Conservation (phyloP, 2,888 invertebrate genomes). For the Perizoma flavofasciatum region DNA sequence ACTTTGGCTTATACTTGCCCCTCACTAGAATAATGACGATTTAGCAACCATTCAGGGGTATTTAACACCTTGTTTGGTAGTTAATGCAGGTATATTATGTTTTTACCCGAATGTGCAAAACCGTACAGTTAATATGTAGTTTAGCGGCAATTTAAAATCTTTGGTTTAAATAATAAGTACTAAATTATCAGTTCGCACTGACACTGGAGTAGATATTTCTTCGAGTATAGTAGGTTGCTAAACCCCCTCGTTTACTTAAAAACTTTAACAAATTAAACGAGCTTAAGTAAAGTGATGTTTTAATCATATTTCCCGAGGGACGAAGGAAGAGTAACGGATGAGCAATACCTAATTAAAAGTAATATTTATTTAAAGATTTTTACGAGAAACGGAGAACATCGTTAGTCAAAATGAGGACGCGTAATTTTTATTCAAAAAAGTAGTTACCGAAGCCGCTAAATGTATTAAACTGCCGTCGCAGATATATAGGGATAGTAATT, state of each 20-base stretch:
- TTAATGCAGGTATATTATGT: too few relatives aligned
- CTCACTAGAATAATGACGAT: too few relatives aligned
- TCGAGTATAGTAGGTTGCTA: too few relatives aligned
- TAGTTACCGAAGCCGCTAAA: slow-evolving; percentile 18
- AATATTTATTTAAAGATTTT: slow-evolving; percentile 21
- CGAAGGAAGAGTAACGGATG: slow-evolving; percentile 11
- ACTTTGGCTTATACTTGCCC: too few relatives aligned
- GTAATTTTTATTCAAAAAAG: slow-evolving; percentile 22
- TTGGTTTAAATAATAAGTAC: too few relatives aligned
- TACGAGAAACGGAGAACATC: slow-evolving; percentile 23
- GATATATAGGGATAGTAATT: background rate
- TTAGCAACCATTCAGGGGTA: too few relatives aligned
- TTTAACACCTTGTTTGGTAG: too few relatives aligned
- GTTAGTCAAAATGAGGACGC: slow-evolving; percentile 21
- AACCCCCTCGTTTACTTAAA: background rate
- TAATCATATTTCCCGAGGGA: slow-evolving; percentile 12
- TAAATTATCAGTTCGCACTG: too few relatives aligned
- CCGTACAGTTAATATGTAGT: too few relatives aligned
- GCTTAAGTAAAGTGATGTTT: slow-evolving; percentile 5
- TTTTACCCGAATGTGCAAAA: too few relatives aligned
- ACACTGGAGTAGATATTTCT: too few relatives aligned
- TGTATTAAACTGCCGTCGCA: slow-evolving; percentile 18
- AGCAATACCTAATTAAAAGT: slow-evolving; percentile 24
- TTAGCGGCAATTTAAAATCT: too few relatives aligned
- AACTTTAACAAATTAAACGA: slow-evolving; percentile 5